These are phyloP conservation scores for Nestor notabilis DNA, from an alignment of 2,113 vertebrate species.

Conservation along the genomic window DNA sequence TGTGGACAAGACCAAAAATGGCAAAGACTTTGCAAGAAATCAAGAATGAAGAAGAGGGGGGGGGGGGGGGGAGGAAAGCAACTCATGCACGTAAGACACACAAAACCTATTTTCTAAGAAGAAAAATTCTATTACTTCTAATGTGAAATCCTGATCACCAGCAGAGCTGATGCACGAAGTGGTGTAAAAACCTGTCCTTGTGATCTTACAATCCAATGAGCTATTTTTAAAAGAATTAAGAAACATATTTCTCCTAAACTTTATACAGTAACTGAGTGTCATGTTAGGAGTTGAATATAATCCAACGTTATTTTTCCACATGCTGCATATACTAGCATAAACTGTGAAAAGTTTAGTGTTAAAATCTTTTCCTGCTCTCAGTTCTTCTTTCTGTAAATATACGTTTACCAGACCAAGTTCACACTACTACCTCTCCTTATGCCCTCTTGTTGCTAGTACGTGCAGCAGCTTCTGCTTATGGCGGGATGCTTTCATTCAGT, in stretches of 20 bases:
- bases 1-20: neutral
- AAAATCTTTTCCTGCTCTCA: neutral
- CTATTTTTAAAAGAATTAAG: neutral
- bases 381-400: neutral
- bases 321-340: neutral
- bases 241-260: neutral
- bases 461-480: neutral
- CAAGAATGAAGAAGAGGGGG: neutral
- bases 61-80: neutral
- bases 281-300: neutral
- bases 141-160: neutral
- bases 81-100: neutral
- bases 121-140: neutral
- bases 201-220: neutral
- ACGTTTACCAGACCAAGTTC: neutral
- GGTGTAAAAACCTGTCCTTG: neutral
- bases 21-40: neutral
- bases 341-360: neutral
- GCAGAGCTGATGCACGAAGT: neutral
- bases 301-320: neutral
- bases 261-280: neutral
- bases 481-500: neutral
- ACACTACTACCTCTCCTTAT: neutral
- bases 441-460: neutral
- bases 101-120: neutral